Evolutionary conservation across 30 jellyfish, hydroid and myxozoan genomes (phyloP), one percentile per base, ranked within the genome.

Genomic region (Pseudorhiza aurosa): DNA sequence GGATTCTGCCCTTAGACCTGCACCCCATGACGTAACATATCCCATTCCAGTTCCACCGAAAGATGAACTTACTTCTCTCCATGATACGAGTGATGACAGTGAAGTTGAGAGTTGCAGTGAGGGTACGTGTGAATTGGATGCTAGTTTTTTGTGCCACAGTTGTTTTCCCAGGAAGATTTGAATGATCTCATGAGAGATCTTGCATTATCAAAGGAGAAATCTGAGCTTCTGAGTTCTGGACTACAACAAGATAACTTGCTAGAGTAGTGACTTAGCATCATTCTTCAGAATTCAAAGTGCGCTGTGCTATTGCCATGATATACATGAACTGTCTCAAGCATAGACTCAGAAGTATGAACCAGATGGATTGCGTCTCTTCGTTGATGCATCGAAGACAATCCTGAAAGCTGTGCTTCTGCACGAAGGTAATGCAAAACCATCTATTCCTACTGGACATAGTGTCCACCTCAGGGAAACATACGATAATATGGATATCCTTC

Each of bases 401-500:
- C 17, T 8, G 72, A 58, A 58, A 58, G 55, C 60, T 46, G 60
- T 46, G 60, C 60, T 46, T 46, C 19, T 46, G 60, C 60, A 46
- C 60, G 19, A 46, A 58, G 50, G 72, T 58, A 58, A 58, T 4
- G 72, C 24, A 15, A 58, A 58, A 15, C 72, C 72, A 58, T 58
- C 72, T 58, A 32, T 58, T 58, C 72, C 72, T 58, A 58, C 47
- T 8, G 72, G 72, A 58, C 50, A 58, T 15, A 4, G 18, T 58
- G 72, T 58, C 47, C 51, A 58, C 72, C 72, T 58, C 47, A 32
- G 72, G 19, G 46, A 32, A 32, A 58, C 72, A 58, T 28, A 58
- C 50, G 72, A 58, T 39, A 58, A 58, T 58, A 58, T 58, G 72
- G 72, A 58, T 58, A 58, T 58, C 72, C 72, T 58, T 58, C 72